Percentiles rank a stretch among this genome's conserved stretches.
Conservation (phyloP, 1,140 invertebrate genomes). For the Zaprionus capensis region DNA sequence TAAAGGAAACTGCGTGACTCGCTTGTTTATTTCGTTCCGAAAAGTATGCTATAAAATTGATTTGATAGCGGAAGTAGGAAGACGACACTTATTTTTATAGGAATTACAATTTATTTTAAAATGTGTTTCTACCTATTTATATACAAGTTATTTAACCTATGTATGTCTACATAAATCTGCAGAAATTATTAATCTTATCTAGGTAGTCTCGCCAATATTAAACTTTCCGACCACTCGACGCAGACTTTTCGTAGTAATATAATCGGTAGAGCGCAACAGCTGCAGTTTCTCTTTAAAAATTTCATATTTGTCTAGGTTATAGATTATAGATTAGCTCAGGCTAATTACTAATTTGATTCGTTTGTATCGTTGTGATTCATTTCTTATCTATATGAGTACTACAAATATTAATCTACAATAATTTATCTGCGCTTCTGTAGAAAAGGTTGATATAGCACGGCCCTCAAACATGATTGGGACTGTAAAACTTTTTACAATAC, state of each 20-base stretch:
- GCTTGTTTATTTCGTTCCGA: background rate
- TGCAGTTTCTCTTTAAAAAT: background rate
- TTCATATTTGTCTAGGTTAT: background rate
- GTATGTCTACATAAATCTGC: background rate
- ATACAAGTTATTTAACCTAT: background rate
- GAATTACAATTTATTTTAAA: background rate
- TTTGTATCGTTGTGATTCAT: background rate
- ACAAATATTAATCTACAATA: background rate
- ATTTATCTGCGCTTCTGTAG: background rate
- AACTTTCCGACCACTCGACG: background rate
- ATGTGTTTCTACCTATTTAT: background rate
- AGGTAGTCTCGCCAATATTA: background rate
- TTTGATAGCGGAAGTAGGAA: background rate
- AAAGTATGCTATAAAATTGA: slow-evolving; percentile 2
- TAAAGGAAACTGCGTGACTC: background rate
- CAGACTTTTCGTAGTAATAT: background rate
- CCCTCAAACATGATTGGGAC: background rate
- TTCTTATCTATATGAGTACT: background rate
- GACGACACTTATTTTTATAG: background rate
- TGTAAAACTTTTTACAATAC: background rate
- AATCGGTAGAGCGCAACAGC: background rate
- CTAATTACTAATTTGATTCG: background rate
- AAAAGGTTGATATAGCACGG: background rate
- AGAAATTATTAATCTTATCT: background rate
- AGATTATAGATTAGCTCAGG: background rate